A percentile compares a stretch with the other conserved stretches of the same genome.
Conservation (phyloP, 2,113 vertebrate species). For the rabbit (Oryctolagus cuniculus) region mOryCun1.1 NC_091445.1:84391001-84391500, state of each 20-base stretch:
- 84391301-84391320: neutral
- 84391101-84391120: neutral
- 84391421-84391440: neutral
- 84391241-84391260: no score
- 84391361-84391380: neutral
- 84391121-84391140: neutral
- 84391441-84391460: neutral
- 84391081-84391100: neutral
- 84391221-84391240: no score
- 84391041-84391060: neutral
- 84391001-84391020: neutral
- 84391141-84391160: neutral
- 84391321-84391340: neutral
- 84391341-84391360: neutral
- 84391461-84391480: neutral
- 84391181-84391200: no score
- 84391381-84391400: neutral
- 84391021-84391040: neutral
- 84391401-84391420: neutral
- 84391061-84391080: no score
- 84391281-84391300: neutral
- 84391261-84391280: neutral
- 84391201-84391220: no score
- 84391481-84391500: neutral
- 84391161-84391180: no score